Percentiles rank a stretch among this genome's conserved stretches.
These are phyloP conservation scores for Acromyrmex echinatior DNA, from an alignment of 1,140 invertebrate genomes.

Conservation along the genomic window DNA sequence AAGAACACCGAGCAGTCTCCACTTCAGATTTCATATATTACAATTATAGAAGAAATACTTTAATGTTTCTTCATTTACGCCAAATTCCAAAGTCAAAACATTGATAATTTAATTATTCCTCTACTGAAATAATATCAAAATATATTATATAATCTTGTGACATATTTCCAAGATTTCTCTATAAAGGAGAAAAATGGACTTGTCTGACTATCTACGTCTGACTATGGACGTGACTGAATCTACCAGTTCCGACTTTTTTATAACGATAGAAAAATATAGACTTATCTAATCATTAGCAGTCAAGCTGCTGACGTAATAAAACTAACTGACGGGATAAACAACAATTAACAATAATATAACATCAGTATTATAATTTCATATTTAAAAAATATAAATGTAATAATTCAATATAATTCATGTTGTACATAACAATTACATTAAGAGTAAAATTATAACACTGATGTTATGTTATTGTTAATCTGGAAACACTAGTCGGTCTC, in stretches of 20 bases:
- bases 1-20: neutral
- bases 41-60: conserved; percentile 8
- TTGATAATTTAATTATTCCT: neutral
- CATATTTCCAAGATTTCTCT: neutral
- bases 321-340: too few species aligned
- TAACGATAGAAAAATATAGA: neutral
- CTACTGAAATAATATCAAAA: neutral
- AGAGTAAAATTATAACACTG: too few species aligned
- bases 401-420: too few species aligned
- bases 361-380: too few species aligned
- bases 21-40: neutral
- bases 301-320: neutral
- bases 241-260: neutral
- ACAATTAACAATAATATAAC: too few species aligned
- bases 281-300: neutral
- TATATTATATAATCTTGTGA: neutral
- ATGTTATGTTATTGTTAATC: too few species aligned
- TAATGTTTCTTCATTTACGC: neutral
- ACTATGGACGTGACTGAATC: neutral
- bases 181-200: neutral
- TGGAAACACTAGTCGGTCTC: too few species aligned
- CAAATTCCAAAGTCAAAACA: neutral
- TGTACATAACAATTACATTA: too few species aligned
- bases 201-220: neutral
- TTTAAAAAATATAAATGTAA: too few species aligned